phyloP scores from a whole-genome alignment of 2,113 vertebrate species.

The Calypte anna region DNA sequence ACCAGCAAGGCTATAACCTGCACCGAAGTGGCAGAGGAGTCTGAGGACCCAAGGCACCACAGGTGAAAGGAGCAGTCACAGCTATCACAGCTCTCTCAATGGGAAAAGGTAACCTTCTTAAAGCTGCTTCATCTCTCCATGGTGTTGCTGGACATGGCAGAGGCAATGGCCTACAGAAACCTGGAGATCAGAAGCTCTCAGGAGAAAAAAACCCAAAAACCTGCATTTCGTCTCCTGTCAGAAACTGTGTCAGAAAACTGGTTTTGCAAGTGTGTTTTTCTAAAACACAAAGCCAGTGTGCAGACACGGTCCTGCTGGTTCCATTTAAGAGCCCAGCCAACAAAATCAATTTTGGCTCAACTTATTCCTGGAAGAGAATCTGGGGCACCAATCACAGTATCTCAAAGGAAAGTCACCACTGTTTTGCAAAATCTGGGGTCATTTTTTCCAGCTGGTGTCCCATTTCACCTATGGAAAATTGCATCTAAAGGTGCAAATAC shows the following conservation, averaged over 20 bases:
- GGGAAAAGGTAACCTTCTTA: not conserved
- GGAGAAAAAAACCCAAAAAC: not conserved
- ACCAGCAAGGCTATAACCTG: not conserved
- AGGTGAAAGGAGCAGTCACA: not conserved
- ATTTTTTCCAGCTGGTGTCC: not conserved
- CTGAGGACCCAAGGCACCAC: not conserved
- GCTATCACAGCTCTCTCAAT: not conserved
- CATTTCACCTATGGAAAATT: not conserved
- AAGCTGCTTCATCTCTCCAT: fast-evolving
- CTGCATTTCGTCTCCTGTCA: not conserved
- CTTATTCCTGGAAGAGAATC: fast-evolving
- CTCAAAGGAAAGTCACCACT: not conserved
- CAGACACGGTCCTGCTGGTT: not conserved
- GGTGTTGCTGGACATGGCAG: not conserved
- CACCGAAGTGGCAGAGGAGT: not conserved
- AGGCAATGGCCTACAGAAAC: not conserved
- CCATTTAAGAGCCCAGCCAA: not conserved
- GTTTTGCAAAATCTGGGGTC: not conserved
- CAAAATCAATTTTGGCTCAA: not conserved
- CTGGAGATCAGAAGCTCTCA: not conserved
- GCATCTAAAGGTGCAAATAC: not conserved
- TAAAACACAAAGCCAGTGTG: not conserved
- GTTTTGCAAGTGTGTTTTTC: not conserved
- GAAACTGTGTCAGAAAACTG: not conserved
- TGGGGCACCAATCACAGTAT: not conserved